Evolutionary conservation across 2,797 vertebrate species (phyloP), one percentile per base, ranked within the genome.

Genomic region (Botia kubotai): DNA sequence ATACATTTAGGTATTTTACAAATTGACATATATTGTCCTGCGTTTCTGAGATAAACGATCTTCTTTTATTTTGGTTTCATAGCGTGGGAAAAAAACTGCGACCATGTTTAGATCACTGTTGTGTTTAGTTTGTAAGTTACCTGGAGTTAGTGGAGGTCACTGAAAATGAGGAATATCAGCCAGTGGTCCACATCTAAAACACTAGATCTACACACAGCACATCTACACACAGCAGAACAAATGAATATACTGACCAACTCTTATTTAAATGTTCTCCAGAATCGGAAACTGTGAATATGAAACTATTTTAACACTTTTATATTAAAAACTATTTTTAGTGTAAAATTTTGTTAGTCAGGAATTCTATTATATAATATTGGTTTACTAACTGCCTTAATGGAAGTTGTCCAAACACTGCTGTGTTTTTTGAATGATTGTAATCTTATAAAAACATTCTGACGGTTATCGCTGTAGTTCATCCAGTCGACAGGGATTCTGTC

Each of bases 151-250:
- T 16, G 4, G 48, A 23, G 57, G 29, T 65, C 13, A 33, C 7
- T 16, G 26, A 33, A 26, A 50, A 48, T 2, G 62, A 33, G 16
- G 29, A 36, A 65, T 29, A n/a, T 17, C 8, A 7, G 6, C 2
- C 33, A 16, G 29, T 17, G 46, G 48, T 11, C 21, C 57, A 46
- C 14, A 75, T 52, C 58, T 75, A 65, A 75, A 48, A 77, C 36
- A 33, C 19, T 1, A 48, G 33, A 26, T 29, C 33, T 57, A 43
- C 21, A 57, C 52, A 77, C 65, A 57, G 13, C 36, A n/a, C 12
- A 62, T 26, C 23, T 67, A 76, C 63, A 67, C 63, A 26, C 10
- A 58, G 36, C 36, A 19, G 66, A 67, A 14, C n/a, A 55, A 55
- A 67, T 4, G 0, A n/a, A 67, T 1, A 39, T 21, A 67, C 36